Evolutionary conservation across 2,797 vertebrate genomes (phyloP).

Genomic region (Eremophila alpestris): DNA sequence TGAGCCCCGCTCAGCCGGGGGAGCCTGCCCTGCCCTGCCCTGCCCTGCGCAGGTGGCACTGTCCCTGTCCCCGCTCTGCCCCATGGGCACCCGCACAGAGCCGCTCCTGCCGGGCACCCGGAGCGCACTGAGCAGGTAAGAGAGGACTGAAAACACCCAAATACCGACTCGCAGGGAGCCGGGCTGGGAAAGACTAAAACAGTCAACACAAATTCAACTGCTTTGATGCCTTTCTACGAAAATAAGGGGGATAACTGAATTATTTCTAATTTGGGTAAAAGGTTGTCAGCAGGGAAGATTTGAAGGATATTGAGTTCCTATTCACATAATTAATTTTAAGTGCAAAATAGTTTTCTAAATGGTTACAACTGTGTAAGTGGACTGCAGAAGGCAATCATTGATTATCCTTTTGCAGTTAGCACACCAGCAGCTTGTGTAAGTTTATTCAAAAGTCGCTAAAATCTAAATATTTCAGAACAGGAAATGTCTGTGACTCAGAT

Average conservation of each 20-base stretch:
- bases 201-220: background rate
- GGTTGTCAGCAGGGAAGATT: background rate
- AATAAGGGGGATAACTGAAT: background rate
- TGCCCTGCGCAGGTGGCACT: too few relatives aligned
- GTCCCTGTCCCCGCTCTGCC: too few relatives aligned
- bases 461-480: background rate
- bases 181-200: background rate
- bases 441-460: background rate
- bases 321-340: background rate
- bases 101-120: background rate
- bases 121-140: background rate
- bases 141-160: fast-evolving
- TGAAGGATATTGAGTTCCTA: background rate
- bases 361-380: background rate
- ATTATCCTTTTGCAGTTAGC: background rate
- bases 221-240: background rate
- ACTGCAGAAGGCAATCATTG: background rate
- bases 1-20: background rate
- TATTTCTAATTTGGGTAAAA: background rate
- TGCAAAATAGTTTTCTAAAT: background rate
- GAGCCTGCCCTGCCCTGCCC: background rate
- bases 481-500: background rate
- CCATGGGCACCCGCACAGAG: background rate
- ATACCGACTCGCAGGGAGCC: background rate
- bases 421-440: fast-evolving